phyloP scores from a whole-genome alignment of 1,140 invertebrate species.

The Bombus haemorrhoidalis region DNA sequence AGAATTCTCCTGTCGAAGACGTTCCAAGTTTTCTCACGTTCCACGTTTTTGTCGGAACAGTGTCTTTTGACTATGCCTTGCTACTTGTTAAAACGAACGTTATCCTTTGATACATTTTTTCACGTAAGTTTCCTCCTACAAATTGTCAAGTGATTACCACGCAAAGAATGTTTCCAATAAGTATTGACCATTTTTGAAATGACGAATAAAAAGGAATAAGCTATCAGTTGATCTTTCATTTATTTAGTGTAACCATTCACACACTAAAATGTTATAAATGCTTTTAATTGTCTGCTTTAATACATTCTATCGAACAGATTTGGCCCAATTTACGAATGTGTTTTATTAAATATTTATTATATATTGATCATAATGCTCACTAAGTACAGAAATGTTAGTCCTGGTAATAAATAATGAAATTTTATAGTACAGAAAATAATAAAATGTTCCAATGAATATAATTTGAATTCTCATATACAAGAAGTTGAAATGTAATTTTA shows the following conservation, averaged over 20 bases:
- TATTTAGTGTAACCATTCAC: no score
- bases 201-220: background rate
- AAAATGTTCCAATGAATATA: background rate
- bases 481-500: background rate
- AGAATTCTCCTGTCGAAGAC: background rate
- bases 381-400: background rate
- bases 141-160: background rate
- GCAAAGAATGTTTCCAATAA: background rate
- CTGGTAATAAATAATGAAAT: background rate
- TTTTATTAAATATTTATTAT: background rate
- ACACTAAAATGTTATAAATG: no score
- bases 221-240: no score
- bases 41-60: background rate
- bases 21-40: constrained; percentile 13
- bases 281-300: no score
- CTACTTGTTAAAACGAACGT: constrained; percentile 8
- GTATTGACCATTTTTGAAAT: background rate
- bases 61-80: constrained; percentile 3
- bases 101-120: background rate
- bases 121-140: no score
- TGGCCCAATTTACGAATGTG: no score
- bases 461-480: background rate
- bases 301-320: no score
- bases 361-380: background rate
- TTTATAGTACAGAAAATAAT: background rate